These are phyloP conservation scores for Mionectes macconnelli DNA, from an alignment of 2,113 vertebrate species.

Conservation along the genomic window DNA sequence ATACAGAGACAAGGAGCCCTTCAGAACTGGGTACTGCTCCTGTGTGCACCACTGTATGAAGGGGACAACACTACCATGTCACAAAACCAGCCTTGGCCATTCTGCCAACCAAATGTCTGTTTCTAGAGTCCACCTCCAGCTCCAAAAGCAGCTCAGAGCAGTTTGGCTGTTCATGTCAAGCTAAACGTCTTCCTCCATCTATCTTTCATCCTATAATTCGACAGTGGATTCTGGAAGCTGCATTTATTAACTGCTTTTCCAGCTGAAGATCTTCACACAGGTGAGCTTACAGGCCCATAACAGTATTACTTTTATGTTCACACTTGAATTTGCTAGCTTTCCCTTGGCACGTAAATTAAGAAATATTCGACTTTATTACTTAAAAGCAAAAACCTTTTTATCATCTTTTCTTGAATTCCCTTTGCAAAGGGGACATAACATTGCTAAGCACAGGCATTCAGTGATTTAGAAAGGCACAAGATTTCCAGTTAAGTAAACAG, in stretches of 20 bases:
- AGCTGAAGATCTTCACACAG: background rate
- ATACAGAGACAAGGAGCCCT: background rate
- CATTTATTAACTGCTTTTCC: background rate
- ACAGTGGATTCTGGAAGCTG: background rate
- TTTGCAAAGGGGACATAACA: background rate
- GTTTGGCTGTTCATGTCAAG: background rate
- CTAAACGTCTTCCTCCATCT: background rate
- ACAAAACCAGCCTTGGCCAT: background rate
- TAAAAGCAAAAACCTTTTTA: background rate
- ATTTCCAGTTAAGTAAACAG: background rate
- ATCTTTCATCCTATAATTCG: background rate
- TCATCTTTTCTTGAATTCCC: background rate
- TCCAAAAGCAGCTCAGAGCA: background rate
- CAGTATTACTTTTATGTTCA: background rate
- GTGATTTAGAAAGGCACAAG: background rate
- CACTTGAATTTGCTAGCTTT: background rate
- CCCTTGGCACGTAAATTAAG: background rate
- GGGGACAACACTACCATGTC: rapidly evolving
- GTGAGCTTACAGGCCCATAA: background rate
- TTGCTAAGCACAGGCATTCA: background rate
- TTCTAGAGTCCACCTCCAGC: background rate
- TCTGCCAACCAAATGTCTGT: background rate
- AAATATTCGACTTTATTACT: background rate
- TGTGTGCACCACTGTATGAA: background rate
- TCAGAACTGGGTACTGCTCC: background rate